phyloP scores from a whole-genome alignment of 2,797 vertebrate species.

The Octomys mimax region DNA sequence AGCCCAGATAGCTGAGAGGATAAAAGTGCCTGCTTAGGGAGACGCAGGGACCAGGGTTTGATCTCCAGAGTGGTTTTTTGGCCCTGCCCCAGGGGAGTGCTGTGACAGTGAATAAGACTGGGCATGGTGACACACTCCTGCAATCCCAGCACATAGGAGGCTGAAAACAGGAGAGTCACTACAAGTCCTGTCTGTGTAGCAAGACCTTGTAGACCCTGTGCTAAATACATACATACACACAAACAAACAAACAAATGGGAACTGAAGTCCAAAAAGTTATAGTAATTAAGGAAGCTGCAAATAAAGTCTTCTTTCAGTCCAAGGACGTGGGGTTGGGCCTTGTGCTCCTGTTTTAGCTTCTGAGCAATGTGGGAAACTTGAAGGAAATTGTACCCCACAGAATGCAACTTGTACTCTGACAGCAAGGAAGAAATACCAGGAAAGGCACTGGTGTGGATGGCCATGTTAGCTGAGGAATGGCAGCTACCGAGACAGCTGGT shows the following conservation, averaged over 20 bases:
- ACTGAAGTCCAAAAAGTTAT: background rate
- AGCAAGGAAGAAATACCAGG: background rate
- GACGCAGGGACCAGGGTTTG: no score
- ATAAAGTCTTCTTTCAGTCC: background rate
- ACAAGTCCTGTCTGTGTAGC: no score
- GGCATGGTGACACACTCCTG: no score
- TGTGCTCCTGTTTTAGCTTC: background rate
- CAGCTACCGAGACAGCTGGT: background rate
- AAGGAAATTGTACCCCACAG: background rate
- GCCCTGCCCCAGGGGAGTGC: no score
- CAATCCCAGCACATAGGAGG: no score
- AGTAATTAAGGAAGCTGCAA: background rate
- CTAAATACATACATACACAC: no score
- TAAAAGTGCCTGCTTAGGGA: no score
- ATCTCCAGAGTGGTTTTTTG: no score
- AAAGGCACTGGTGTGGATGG: background rate
- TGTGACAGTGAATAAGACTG: no score
- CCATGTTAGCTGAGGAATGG: background rate
- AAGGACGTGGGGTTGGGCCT: background rate
- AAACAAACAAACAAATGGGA: background rate
- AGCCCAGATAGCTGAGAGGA: no score
- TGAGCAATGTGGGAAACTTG: background rate
- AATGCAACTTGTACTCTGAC: background rate
- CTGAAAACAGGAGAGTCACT: no score
- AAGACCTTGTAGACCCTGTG: no score